Conservation (phyloP, 2,797 vertebrate genomes). For the Saguinus oedipus region DNA sequence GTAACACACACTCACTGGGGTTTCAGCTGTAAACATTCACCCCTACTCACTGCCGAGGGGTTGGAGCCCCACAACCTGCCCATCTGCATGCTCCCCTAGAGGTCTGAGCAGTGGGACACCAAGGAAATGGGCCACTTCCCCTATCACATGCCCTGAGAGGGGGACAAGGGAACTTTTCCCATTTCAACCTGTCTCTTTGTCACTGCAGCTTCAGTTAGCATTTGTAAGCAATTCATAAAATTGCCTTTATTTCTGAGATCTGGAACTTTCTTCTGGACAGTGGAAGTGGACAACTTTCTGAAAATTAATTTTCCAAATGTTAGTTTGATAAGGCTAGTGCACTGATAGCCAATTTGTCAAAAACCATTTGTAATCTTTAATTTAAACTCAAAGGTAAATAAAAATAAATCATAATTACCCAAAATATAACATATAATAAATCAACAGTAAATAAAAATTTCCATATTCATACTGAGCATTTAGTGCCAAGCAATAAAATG, state of each 20-base stretch:
- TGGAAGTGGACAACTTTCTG: background rate
- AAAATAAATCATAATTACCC: background rate
- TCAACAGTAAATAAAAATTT: background rate
- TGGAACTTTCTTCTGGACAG: background rate
- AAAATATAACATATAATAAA: background rate
- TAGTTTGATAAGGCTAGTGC: background rate
- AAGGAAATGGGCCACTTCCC: too few species aligned
- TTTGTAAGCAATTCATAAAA: background rate
- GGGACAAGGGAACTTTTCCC: too few species aligned
- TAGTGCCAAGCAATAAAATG: background rate
- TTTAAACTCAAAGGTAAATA: slow-evolving; percentile 19
- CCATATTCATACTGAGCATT: background rate
- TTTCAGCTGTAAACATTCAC: too few species aligned
- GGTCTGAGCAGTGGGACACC: too few species aligned
- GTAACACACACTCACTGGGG: too few species aligned
- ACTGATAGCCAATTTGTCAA: background rate
- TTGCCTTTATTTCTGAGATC: background rate
- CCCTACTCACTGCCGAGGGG: too few species aligned
- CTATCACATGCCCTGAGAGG: too few species aligned
- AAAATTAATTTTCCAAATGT: background rate
- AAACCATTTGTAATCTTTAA: slow-evolving; percentile 11
- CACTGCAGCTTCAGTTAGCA: background rate
- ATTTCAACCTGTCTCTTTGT: background rate
- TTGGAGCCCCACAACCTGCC: too few species aligned
- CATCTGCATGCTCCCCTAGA: too few species aligned